Base-by-base conservation (phyloP, 2,888 invertebrate genomes). In the Amblyjoppa proteus region DNA sequence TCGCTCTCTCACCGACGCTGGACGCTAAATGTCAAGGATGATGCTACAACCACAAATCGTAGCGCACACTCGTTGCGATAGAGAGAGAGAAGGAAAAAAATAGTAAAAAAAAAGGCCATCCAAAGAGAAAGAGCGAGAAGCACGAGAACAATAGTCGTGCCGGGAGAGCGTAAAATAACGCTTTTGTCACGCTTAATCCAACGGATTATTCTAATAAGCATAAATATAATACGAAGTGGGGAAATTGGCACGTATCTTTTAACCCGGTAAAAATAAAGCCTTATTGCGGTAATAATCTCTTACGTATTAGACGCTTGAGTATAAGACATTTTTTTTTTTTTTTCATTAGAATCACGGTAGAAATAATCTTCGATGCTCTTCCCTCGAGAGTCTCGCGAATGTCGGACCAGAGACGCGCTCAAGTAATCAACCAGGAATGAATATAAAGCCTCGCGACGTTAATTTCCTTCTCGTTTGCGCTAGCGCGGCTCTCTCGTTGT, bases 1-100 rank as follows among this genome's bases (percentile, higher is more conserved):
- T 74, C 80, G 82, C 79, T 81, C 70, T 71, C 70, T 20, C 56
- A 73, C 56, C 78, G 56, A 70, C 16, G 75, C 56, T 84, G 82
- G 51, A 83, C 83, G 85, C 69, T 85, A 87, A 87, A 87, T 87
- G 87, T 87, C 87, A 87, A 87, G 87, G 87, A 87, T 87, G 84
- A 86, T 79, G 83, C 87, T 81, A 81, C 81, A 64, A 78, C 73
- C 77, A 61, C 73, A 51, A 66, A 69, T 71, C 41, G 20, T 69
- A 74, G 49, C 58, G 61, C 70, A 70, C 78, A 69, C 68, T 76
- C 73, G 78, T 51, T 74, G 61, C 41, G 69, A 74, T 80, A 66
- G 68, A 38, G 79, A 25, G n/a, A 79, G 51, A 58, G 20, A 38
- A 25, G 5, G 38, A 16, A n/a, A 73, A 51, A 28, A 79, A 53